Percentiles rank a stretch among this genome's conserved stretches.
phyloP scores from a whole-genome alignment of 2,888 invertebrate genomes.

The Danaus chrysippus region DNA sequence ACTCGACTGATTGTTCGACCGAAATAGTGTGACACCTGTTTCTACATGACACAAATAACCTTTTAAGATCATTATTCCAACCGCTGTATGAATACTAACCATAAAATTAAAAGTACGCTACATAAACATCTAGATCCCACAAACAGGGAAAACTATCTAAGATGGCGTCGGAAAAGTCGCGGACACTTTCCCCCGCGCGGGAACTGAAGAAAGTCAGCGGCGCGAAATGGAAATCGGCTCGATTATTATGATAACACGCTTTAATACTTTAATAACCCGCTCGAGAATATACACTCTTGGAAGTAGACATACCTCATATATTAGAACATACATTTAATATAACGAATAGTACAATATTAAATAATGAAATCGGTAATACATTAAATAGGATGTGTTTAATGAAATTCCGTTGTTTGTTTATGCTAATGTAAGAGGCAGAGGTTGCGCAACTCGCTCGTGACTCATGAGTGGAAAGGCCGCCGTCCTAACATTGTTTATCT shows the following conservation, averaged over 20 bases:
- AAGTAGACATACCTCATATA: too few relatives aligned
- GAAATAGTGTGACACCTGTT: slow-evolving; percentile 28
- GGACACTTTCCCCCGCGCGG: slow-evolving; percentile 74
- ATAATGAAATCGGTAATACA: neutral
- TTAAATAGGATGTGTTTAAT: slow-evolving; percentile 16
- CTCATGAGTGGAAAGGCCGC: slow-evolving; percentile 36
- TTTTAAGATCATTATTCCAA: slow-evolving; percentile 10
- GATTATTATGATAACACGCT: slow-evolving; percentile 69
- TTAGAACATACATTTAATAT: too few relatives aligned
- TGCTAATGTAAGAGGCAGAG: slow-evolving; percentile 25
- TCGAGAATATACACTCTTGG: slow-evolving; percentile 7
- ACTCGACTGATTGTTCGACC: slow-evolving; percentile 17
- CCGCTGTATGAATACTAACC: neutral
- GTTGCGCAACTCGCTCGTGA: slow-evolving; percentile 36
- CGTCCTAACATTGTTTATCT: slow-evolving; percentile 35
- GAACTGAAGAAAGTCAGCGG: slow-evolving; percentile 73
- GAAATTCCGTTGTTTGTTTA: slow-evolving; percentile 18
- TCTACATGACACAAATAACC: slow-evolving; percentile 23
- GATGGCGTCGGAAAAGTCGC: slow-evolving; percentile 76
- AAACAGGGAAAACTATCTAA: slow-evolving; percentile 40
- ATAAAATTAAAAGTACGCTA: neutral
- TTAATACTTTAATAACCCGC: slow-evolving; percentile 52
- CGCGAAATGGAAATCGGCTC: slow-evolving; percentile 73
- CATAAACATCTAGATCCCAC: neutral
- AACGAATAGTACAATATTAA: too few relatives aligned